Conservation (phyloP, 2,113 vertebrate genomes). For the Trogon melanurus region DNA sequence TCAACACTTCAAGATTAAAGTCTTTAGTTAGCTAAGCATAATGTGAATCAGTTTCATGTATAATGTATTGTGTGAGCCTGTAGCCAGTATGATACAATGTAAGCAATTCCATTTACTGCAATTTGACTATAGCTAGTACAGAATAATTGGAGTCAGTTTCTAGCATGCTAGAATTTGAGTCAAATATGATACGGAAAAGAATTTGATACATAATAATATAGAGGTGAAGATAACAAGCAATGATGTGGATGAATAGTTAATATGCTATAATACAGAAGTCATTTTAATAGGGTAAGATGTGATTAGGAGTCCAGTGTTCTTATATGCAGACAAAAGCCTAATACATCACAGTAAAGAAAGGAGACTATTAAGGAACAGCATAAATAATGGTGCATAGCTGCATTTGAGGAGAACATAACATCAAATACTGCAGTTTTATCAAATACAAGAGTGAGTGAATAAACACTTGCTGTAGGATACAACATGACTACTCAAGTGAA, state of each 20-base stretch:
- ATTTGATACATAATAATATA: conserved; percentile 36
- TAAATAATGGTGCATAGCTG: not conserved
- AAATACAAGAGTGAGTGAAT: not conserved
- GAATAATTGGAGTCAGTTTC: conserved; percentile 68
- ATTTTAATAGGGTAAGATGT: conserved; percentile 23
- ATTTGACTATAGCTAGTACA: conserved; percentile 65
- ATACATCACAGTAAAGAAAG: not conserved
- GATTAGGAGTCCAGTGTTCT: conserved; percentile 18
- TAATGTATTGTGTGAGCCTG: conserved; percentile 62
- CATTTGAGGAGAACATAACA: not conserved
- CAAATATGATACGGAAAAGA: conserved; percentile 37
- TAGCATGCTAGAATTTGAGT: conserved; percentile 58
- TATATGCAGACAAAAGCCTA: conserved; percentile 10
- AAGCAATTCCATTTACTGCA: conserved; percentile 68
- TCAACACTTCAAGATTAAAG: conserved; percentile 66
- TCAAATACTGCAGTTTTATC: not conserved
- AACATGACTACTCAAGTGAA: not conserved
- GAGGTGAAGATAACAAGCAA: conserved; percentile 23
- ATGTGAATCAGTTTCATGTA: conserved; percentile 69
- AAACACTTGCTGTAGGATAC: not conserved
- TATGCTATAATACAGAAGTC: conserved; percentile 1
- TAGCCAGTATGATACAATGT: conserved; percentile 58
- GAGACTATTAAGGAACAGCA: conserved; percentile 8
- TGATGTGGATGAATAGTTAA: conserved; percentile 50
- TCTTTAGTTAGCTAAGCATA: conserved; percentile 63